Conservation (phyloP, 2,113 vertebrate genomes). For the Neolamprologus toae region DNA sequence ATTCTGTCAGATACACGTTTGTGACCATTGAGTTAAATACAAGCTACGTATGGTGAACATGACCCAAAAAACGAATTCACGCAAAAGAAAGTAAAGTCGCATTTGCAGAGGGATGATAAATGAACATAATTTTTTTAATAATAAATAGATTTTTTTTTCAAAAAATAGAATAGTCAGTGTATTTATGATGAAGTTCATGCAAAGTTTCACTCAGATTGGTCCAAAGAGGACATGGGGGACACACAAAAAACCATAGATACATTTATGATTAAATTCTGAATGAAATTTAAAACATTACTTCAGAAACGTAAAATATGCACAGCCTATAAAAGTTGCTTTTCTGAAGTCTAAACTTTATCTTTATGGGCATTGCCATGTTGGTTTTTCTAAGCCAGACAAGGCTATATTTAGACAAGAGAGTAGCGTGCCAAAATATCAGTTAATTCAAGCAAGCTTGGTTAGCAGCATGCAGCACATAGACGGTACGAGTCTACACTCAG, state of each 20-base stretch:
- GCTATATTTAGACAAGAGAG: background rate
- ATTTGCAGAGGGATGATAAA: background rate
- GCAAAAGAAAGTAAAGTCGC: background rate
- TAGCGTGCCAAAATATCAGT: background rate
- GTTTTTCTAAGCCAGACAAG: background rate
- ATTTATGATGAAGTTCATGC: background rate
- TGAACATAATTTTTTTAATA: accelerated
- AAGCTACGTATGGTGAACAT: background rate
- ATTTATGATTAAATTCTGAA: background rate
- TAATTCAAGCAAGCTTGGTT: background rate
- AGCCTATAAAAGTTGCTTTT: background rate
- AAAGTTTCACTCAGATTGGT: background rate
- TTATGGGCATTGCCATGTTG: background rate
- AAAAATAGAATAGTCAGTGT: background rate
- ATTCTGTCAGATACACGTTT: background rate
- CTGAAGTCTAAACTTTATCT: background rate
- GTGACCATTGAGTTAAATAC: background rate
- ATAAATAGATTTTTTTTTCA: accelerated
- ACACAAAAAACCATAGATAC: background rate
- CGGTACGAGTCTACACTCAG: background rate
- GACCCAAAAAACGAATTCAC: accelerated
- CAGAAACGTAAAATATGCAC: background rate
- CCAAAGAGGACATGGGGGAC: background rate
- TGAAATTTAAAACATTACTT: background rate
- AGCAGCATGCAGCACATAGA: background rate